Percentiles rank a stretch among this genome's conserved stretches.
Conservation (phyloP, 2,888 invertebrate species). For the Polia nebulosa region DNA sequence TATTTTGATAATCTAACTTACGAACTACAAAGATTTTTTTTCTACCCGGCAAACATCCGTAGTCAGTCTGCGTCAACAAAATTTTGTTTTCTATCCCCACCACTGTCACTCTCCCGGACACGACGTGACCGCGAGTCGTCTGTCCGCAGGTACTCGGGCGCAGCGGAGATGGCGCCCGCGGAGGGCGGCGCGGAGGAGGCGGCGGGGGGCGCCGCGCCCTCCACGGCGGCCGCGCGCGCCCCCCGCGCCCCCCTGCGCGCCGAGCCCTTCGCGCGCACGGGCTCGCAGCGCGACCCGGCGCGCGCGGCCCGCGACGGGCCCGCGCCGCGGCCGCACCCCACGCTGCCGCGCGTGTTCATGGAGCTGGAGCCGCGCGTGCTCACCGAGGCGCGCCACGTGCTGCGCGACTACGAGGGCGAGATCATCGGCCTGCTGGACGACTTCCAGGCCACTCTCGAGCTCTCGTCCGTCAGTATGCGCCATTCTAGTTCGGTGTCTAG, state of each 20-base stretch:
- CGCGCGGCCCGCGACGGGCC: slow-evolving; percentile 64
- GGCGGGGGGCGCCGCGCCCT: too few species aligned
- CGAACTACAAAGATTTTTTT: too few species aligned
- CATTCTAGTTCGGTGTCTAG: neutral
- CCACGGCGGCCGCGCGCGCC: neutral
- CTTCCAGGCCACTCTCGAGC: slow-evolving; percentile 79
- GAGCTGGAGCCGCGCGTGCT: slow-evolving; percentile 85
- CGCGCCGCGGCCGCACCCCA: slow-evolving; percentile 80
- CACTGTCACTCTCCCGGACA: neutral
- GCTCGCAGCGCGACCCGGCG: slow-evolving; percentile 64
- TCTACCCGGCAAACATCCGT: too few species aligned
- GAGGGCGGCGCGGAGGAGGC: neutral
- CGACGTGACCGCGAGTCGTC: neutral
- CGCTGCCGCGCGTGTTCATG: slow-evolving; percentile 82
- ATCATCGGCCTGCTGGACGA: slow-evolving; percentile 82
- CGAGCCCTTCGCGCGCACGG: slow-evolving; percentile 59
- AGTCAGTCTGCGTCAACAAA: too few species aligned
- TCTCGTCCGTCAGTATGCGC: slow-evolving; percentile 75
- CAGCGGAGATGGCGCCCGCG: neutral
- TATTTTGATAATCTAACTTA: too few species aligned
- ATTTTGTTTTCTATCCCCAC: neutral
- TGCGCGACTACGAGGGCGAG: slow-evolving; percentile 80
- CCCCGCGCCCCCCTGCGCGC: neutral
- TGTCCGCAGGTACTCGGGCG: neutral
- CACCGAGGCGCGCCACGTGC: slow-evolving; percentile 73